Conservation (phyloP, 2,888 invertebrate genomes). For the Liodrosophila aerea region DNA sequence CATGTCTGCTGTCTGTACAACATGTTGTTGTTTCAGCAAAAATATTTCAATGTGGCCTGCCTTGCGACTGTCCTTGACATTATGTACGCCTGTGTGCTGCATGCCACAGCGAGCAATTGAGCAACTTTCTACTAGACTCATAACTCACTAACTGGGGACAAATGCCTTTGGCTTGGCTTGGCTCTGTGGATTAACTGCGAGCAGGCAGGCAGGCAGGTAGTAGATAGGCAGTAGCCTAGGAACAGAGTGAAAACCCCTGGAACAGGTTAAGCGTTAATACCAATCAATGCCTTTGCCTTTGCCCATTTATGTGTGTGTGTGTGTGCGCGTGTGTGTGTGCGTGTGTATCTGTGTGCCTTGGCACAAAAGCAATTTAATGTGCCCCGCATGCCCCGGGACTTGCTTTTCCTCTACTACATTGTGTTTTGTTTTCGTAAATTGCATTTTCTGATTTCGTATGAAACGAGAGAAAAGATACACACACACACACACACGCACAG, state of each 20-base stretch:
- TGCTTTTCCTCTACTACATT: conserved; percentile 39
- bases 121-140: conserved; percentile 46
- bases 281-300: conserved; percentile 67
- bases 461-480: conserved; percentile 43
- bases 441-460: conserved; percentile 75
- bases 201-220: conserved; percentile 29
- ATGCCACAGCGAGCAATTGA: too few relatives aligned
- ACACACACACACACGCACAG: conserved; percentile 5
- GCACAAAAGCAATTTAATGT: conserved; percentile 53
- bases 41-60: conserved; percentile 12
- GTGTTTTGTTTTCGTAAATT: conserved; percentile 69
- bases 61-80: conserved; percentile 45
- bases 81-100: not conserved
- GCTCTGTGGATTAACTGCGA: conserved; percentile 29
- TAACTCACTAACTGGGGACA: conserved; percentile 23
- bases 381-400: conserved; percentile 27
- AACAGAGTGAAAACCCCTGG: conserved; percentile 17
- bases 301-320: conserved; percentile 13
- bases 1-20: conserved; percentile 28
- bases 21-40: conserved; percentile 20
- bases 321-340: too few relatives aligned
- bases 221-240: not conserved
- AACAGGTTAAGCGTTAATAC: conserved; percentile 76
- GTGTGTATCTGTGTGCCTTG: conserved; percentile 12
- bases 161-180: conserved; percentile 27